Evolutionary conservation across 2,797 vertebrate genomes (phyloP).

Genomic region (Brachyrhaphis roseni): DNA sequence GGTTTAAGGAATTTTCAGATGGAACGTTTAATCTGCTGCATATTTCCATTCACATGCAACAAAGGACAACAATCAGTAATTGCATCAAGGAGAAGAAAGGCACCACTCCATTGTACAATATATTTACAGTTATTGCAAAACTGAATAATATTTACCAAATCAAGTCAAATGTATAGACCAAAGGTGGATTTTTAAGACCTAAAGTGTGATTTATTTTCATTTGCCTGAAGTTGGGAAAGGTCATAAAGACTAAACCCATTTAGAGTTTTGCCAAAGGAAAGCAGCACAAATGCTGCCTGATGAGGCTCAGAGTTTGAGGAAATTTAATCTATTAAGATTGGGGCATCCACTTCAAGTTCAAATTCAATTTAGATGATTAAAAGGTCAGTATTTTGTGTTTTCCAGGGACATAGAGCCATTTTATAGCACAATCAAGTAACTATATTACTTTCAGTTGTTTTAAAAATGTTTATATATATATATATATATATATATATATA

Average conservation of each 20-base stretch:
- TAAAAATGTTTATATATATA: too few species aligned
- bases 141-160: background rate
- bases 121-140: background rate
- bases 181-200: background rate
- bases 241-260: constrained; percentile 21
- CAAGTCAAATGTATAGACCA: background rate
- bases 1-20: constrained; percentile 53
- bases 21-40: constrained; percentile 40
- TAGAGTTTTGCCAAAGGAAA: constrained; percentile 24
- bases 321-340: background rate
- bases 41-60: constrained; percentile 20
- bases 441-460: too few species aligned
- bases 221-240: constrained; percentile 26
- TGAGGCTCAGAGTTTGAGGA: background rate
- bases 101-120: background rate
- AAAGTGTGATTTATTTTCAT: constrained; percentile 7
- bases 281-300: constrained; percentile 6
- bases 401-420: too few species aligned
- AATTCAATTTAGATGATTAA: background rate
- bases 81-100: constrained; percentile 17
- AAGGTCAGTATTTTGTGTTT: too few species aligned
- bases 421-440: too few species aligned
- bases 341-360: background rate
- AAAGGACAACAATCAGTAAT: constrained; percentile 22
- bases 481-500: background rate